A percentile compares a stretch with the other conserved stretches of the same genome.
Evolutionary conservation across 2,888 invertebrate species (phyloP).

Genomic region (Uloborus plumipes): DNA sequence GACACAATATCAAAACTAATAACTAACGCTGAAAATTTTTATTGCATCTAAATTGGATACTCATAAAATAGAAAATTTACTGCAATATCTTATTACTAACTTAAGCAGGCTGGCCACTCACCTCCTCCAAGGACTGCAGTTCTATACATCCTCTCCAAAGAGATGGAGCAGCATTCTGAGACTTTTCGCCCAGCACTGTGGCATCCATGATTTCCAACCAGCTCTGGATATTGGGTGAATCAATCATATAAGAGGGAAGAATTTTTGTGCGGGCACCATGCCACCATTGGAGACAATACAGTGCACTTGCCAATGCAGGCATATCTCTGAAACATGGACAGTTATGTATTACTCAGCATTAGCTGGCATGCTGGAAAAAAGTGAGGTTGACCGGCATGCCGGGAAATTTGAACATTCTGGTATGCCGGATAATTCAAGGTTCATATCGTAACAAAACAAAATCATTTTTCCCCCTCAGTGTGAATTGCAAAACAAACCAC

Average conservation of each 20-base stretch:
- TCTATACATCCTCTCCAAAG: constrained; percentile 30
- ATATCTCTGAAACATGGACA: constrained; percentile 8
- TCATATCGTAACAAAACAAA: no score
- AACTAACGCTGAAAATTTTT: no score
- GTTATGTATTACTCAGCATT: no score
- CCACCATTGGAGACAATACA: constrained; percentile 33
- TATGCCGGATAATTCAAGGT: no score
- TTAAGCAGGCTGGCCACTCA: not conserved
- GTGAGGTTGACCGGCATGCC: no score
- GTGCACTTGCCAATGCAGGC: constrained; percentile 18
- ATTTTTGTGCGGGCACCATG: constrained; percentile 35
- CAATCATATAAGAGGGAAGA: not conserved
- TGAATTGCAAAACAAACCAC: no score
- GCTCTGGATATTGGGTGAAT: not conserved
- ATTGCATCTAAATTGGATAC: no score
- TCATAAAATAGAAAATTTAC: no score
- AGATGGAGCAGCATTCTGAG: not conserved
- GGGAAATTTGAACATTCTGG: no score
- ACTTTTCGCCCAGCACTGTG: not conserved
- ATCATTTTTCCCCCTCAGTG: no score
- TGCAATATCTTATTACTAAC: not conserved
- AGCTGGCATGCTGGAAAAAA: no score
- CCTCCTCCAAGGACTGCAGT: not conserved
- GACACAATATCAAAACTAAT: no score
- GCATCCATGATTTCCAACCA: constrained; percentile 24